Evolutionary conservation across 2,888 invertebrate species (phyloP), one percentile per base, ranked within the genome.

Genomic region (Galerucella pusilla): DNA sequence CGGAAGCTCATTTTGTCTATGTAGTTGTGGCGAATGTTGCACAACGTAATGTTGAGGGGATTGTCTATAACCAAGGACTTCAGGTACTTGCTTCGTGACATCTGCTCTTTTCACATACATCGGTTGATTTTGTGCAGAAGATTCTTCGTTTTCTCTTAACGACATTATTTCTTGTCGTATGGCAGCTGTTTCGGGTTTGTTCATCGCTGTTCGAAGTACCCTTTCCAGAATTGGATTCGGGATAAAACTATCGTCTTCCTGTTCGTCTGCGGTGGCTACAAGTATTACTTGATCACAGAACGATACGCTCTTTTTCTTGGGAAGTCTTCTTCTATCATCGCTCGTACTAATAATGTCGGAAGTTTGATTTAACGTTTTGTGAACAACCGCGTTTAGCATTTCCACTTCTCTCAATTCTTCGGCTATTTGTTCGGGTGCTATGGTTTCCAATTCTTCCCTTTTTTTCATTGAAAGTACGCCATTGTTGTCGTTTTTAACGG

Each of bases 261-360:
- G 95, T 82, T 97, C 96, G 83, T 97, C 97, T 0, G 96, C 96
- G 1, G 96, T 96, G 5, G 97, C 96, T 12, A 97, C 97, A 73
- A 97, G 88, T 77, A 96, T 96, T 0, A 97, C 96, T 88, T 97
- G 96, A 86, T 97, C 97, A 84, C 97, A 97, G 87, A 97, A 97
- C 0, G 97, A 97, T 5, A 97, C 97, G 74, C 96, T 96, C 87
- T 97, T 97, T 90, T 97, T 97, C 85, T 96, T 96, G 0, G 92
- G 91, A 75, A 93, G 90, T 68, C 91, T 90, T 10, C 87, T 87
- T 81, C 87, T 78, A 78, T 91, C 91, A 49, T 88, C 88, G 12
- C 84, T 82, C 1, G 83, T 16, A 49, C 61, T 46, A 46, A 49
- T 46, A 46, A 49, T 7, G 20, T 73, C 65, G n/a, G 63, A 35